phyloP scores from a whole-genome alignment of 2,113 vertebrate species.

The Galbula dea region DNA sequence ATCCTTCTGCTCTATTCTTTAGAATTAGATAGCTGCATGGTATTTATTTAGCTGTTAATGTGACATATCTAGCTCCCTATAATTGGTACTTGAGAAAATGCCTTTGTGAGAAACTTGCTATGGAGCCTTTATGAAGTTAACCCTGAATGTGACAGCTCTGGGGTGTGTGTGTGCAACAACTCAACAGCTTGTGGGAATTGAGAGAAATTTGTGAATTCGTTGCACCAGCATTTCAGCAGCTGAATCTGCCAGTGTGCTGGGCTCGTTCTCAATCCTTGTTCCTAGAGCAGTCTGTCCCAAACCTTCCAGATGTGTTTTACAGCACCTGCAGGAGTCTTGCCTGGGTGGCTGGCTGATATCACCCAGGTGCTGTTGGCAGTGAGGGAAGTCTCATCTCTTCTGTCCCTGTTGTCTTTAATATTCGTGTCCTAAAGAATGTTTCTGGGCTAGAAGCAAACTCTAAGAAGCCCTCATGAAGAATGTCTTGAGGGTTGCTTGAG shows the following conservation, averaged over 20 bases:
- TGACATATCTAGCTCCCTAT: not conserved
- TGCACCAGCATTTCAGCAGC: not conserved
- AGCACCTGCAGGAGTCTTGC: not conserved
- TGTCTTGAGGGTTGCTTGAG: not conserved
- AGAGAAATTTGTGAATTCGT: not conserved
- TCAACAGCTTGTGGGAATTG: not conserved
- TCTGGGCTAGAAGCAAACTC: not conserved
- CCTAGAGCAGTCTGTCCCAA: not conserved
- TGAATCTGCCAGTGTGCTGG: not conserved
- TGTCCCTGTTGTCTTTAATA: not conserved
- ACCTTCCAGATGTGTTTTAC: not conserved
- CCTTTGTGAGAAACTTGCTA: not conserved
- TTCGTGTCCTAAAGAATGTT: not conserved
- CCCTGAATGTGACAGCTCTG: not conserved
- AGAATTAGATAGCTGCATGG: not conserved
- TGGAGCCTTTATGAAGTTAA: not conserved
- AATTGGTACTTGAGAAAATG: not conserved
- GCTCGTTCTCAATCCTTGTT: not conserved
- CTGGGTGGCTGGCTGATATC: fast-evolving
- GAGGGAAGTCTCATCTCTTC: not conserved
- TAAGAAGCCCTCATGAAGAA: not conserved
- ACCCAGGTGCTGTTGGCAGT: not conserved
- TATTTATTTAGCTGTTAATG: not conserved
- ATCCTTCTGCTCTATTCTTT: not conserved
- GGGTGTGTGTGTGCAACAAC: fast-evolving